A percentile compares a stretch with the other conserved stretches of the same genome.
Evolutionary conservation across 2,888 invertebrate genomes (phyloP).

Genomic region (Petrolisthes manimaculis): DNA sequence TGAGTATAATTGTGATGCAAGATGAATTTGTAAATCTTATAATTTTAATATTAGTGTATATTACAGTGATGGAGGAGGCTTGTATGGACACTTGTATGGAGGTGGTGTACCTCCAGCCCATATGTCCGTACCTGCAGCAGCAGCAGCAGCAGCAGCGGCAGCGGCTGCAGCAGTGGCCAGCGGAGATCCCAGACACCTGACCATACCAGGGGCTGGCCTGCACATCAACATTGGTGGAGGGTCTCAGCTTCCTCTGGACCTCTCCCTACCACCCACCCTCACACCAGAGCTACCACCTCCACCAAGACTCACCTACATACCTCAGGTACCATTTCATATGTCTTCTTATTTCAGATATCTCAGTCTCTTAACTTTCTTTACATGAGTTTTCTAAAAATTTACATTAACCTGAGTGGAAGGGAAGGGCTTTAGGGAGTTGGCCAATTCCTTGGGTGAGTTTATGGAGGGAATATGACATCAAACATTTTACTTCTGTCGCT

Average conservation of each 20-base stretch:
- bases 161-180: slow-evolving; percentile 41
- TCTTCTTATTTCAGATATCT: background rate
- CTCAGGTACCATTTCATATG: slow-evolving; percentile 39
- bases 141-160: slow-evolving; percentile 42
- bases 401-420: too few species aligned
- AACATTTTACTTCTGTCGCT: too few species aligned
- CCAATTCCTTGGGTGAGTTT: too few species aligned
- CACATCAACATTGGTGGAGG: slow-evolving; percentile 56
- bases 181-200: slow-evolving; percentile 38
- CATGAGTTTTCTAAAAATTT: background rate
- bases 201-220: slow-evolving; percentile 38
- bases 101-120: slow-evolving; percentile 50
- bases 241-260: slow-evolving; percentile 55
- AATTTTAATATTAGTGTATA: background rate
- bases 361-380: background rate
- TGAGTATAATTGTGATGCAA: too few species aligned
- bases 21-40: background rate
- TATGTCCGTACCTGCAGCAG: slow-evolving; percentile 47
- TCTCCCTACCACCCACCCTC: slow-evolving; percentile 57
- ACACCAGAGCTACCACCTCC: slow-evolving; percentile 64
- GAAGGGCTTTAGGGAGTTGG: too few species aligned
- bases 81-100: slow-evolving; percentile 48
- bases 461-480: too few species aligned
- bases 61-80: slow-evolving; percentile 36
- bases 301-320: slow-evolving; percentile 62